These are phyloP conservation scores for Ormyrus pomaceus DNA, from an alignment of 2,888 invertebrate genomes.

Conservation along the genomic window DNA sequence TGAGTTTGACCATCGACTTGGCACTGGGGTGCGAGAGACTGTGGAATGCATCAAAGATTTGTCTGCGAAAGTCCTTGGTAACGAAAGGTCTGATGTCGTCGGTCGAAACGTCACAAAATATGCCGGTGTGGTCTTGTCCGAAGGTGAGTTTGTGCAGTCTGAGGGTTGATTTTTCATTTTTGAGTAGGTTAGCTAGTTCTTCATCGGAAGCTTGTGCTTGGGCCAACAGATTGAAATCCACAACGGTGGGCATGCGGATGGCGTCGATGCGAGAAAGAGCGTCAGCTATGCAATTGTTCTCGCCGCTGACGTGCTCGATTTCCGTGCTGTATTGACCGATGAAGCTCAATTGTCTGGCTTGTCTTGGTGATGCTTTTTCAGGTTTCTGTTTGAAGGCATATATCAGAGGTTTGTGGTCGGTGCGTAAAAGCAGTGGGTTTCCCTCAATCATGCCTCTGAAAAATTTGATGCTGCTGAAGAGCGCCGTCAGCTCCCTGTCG, in stretches of 20 bases:
- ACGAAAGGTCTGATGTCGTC: slow-evolving; percentile 57
- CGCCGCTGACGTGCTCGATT: neutral
- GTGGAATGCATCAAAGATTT: slow-evolving; percentile 55
- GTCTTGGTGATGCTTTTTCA: neutral
- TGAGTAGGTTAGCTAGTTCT: neutral
- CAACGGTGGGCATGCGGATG: neutral
- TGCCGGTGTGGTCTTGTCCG: neutral
- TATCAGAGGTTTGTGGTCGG: slow-evolving; percentile 11
- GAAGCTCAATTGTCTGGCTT: neutral
- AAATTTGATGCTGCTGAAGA: neutral
- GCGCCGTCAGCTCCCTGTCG: neutral
- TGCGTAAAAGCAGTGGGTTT: neutral
- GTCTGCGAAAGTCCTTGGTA: slow-evolving; percentile 46
- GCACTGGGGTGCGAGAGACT: slow-evolving; percentile 57
- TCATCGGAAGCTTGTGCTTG: neutral
- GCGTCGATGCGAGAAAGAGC: neutral
- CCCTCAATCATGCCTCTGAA: neutral
- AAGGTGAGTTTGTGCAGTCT: slow-evolving; percentile 37
- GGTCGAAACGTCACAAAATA: slow-evolving; percentile 54
- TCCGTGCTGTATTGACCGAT: neutral
- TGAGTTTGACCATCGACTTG: slow-evolving; percentile 45
- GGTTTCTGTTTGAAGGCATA: too few species aligned
- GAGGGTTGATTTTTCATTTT: neutral
- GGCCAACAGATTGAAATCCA: neutral
- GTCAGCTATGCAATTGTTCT: neutral